phyloP scores from a whole-genome alignment of 2,797 vertebrate species.

The Sebastes umbrosus region DNA sequence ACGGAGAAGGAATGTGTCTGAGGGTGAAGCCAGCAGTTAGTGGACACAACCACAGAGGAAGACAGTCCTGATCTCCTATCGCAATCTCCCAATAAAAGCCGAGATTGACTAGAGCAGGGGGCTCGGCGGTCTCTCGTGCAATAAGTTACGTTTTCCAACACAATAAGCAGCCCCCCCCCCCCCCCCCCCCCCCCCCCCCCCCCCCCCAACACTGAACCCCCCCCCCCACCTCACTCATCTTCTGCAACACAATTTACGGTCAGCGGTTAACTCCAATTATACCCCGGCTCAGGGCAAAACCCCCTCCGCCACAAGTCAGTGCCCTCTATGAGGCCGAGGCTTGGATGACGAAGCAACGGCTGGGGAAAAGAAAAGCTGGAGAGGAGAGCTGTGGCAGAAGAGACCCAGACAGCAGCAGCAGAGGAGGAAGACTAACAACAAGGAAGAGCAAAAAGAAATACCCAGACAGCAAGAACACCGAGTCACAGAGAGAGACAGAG shows the following conservation, averaged over 20 bases:
- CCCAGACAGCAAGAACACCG: constrained; percentile 26
- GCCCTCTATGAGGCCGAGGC: constrained; percentile 24
- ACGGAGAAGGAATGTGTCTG: constrained; percentile 19
- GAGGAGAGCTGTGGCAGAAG: background rate
- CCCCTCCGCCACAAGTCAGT: constrained; percentile 29
- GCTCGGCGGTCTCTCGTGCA: constrained; percentile 46
- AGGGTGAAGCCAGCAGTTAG: constrained; percentile 34
- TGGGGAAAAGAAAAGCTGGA: background rate
- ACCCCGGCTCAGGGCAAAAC: constrained; percentile 47
- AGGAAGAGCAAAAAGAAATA: constrained; percentile 8
- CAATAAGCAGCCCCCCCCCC: constrained; percentile 53
- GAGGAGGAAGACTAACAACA: constrained; percentile 11
- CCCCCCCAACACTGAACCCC: too few species aligned
- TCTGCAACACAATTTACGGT: constrained; percentile 59
- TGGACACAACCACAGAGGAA: constrained; percentile 28
- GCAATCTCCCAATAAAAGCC: constrained; percentile 64
- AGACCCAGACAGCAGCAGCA: background rate
- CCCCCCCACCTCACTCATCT: constrained; percentile 51
- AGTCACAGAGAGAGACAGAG: background rate
- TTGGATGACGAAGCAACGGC: constrained; percentile 34
- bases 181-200: background rate
- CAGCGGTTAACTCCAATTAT: constrained; percentile 66
- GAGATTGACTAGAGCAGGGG: constrained; percentile 59
- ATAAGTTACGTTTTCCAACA: constrained; percentile 62
- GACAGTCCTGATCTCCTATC: constrained; percentile 1